Percentiles rank a stretch among this genome's conserved stretches.
Evolutionary conservation across 2,797 vertebrate species (phyloP).

Genomic region (Steatocranus sp.): DNA sequence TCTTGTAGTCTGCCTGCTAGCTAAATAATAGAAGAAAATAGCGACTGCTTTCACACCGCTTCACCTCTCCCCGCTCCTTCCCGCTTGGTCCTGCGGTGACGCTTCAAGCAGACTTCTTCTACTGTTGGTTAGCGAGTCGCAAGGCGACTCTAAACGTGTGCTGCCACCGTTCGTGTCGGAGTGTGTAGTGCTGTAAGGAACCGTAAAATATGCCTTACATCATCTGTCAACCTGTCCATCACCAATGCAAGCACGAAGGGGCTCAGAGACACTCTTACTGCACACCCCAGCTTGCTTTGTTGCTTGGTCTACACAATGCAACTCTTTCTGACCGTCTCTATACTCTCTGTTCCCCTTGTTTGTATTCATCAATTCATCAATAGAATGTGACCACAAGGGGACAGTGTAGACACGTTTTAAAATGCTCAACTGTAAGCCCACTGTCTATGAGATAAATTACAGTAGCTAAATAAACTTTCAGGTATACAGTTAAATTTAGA

Average conservation of each 20-base stretch:
- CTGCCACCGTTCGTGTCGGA: conserved; percentile 1
- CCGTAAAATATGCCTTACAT: fast-evolving
- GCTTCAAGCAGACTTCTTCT: neutral
- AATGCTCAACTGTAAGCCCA: neutral
- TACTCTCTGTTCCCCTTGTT: neutral
- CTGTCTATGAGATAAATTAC: neutral
- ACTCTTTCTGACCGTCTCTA: neutral
- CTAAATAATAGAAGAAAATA: conserved; percentile 16
- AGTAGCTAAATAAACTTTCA: neutral
- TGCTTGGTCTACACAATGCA: neutral
- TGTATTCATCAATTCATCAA: neutral
- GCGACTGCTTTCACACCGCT: neutral
- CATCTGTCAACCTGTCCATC: neutral
- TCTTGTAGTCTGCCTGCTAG: conserved; percentile 18
- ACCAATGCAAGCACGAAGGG: neutral
- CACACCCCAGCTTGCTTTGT: neutral
- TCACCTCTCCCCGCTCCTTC: conserved; percentile 45
- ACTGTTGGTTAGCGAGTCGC: too few species aligned
- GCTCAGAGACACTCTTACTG: neutral
- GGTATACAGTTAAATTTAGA: neutral
- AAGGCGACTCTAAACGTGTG: neutral
- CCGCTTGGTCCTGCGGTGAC: conserved; percentile 57
- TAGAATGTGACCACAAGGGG: neutral
- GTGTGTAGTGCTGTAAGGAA: neutral
- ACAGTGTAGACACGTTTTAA: neutral